Evolutionary conservation across 2,797 vertebrate genomes (phyloP), one percentile per base, ranked within the genome.

Genomic region (Syngnathus rostellatus): DNA sequence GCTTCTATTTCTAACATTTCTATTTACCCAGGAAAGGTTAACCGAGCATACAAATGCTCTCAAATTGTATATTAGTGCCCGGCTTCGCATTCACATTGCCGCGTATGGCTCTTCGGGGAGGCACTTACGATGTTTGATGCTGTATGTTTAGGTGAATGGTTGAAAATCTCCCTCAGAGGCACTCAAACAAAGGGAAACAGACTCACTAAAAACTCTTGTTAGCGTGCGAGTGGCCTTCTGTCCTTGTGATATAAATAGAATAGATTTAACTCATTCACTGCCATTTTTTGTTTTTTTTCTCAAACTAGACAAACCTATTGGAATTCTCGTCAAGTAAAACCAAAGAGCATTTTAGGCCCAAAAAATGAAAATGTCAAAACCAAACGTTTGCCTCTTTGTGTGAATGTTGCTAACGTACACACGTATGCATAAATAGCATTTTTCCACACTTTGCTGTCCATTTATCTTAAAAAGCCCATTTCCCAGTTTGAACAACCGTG

Each of bases 21-120:
- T 80, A 75, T 81, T 81, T 73, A 76, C 76, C 76, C 68, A 51
- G 48, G 19, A 79, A 76, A 83, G 8, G 17, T 81, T 80, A 83
- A 78, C 63, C 31, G 75, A 68, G 64, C 39, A 37, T 70, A 75
- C 60, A 83, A 71, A 77, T 66, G 53, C 62, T 63, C 6, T 3
- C 19, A 8, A 1, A 0, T 10, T 25, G 62, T 68, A 66, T 68
- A 67, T 74, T 39, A 54, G 71, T 76, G 64, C 77, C 54, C 57
- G 21, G 72, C 54, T 76, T 79, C 63, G 75, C 65, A 79, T 72
- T 77, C 71, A 70, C 65, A 67, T 62, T 53, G 65, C 73, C 69
- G 63, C 63, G 45, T 68, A 70, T 64, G 71, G 72, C 43, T 81
- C 82, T 73, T 69, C 37, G 0, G 68, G 73, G 66, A 81, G 75